These are phyloP conservation scores for Tetramorium simillimum DNA, from an alignment of 1,140 invertebrate genomes.

Conservation along the genomic window DNA sequence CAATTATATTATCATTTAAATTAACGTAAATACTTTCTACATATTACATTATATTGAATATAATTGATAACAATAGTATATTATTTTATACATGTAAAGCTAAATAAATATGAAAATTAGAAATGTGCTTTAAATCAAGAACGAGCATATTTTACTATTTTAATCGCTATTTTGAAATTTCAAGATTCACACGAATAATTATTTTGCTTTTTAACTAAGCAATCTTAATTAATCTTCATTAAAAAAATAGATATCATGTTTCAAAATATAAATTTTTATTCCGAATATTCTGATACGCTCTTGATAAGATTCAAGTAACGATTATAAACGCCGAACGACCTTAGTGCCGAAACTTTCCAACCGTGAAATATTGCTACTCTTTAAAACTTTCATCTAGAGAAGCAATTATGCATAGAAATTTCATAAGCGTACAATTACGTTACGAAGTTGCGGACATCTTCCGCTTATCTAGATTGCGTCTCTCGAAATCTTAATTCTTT, in stretches of 20 bases:
- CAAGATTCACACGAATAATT: neutral
- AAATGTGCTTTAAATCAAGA: neutral
- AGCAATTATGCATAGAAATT: constrained; percentile 21
- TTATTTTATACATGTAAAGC: neutral
- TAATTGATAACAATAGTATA: neutral
- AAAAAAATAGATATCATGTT: neutral
- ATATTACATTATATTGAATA: neutral
- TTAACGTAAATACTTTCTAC: neutral
- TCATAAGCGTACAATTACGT: constrained; percentile 52
- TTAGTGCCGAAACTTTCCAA: constrained; percentile 11
- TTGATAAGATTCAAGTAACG: constrained; percentile 7
- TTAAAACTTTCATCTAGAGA: constrained; percentile 42
- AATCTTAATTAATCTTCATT: neutral
- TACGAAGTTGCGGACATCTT: constrained; percentile 37
- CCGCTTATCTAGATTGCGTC: constrained; percentile 47
- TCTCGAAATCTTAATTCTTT: constrained; percentile 40
- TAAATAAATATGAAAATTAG: neutral
- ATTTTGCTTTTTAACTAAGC: neutral
- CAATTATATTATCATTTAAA: neutral
- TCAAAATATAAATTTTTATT: neutral
- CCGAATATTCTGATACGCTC: neutral
- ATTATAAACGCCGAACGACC: neutral
- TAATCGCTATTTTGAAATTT: neutral
- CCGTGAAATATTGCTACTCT: neutral
- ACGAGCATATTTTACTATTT: neutral